These are phyloP conservation scores for Vultur gryphus DNA, from an alignment of 2,797 vertebrate species.

Conservation along the genomic window DNA sequence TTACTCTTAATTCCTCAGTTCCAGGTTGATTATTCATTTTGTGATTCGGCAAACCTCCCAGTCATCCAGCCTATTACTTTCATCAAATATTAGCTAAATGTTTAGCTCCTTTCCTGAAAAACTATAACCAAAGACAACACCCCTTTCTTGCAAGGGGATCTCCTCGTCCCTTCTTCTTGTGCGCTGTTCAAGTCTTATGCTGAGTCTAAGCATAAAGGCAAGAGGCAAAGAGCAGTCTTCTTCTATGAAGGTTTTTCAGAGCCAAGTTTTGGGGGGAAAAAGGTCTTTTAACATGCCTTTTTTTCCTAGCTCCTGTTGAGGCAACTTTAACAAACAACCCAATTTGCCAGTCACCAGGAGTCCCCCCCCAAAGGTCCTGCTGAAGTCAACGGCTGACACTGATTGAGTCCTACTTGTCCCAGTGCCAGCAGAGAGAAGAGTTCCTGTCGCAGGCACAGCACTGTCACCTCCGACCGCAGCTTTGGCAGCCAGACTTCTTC, in stretches of 20 bases:
- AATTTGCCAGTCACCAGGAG: background rate
- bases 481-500: background rate
- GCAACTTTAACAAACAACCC: background rate
- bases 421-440: background rate
- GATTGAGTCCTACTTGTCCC: conserved; percentile 3
- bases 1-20: background rate
- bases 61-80: background rate
- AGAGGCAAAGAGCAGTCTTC: background rate
- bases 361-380: background rate
- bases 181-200: background rate
- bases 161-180: background rate
- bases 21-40: conserved; percentile 5
- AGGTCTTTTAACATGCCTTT: background rate
- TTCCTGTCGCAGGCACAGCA: background rate
- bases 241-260: background rate
- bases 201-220: background rate
- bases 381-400: background rate
- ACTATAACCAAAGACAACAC: background rate
- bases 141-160: background rate
- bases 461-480: background rate
- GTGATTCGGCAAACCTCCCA: background rate
- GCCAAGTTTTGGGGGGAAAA: rapidly evolving
- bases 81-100: background rate
- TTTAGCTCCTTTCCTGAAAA: background rate
- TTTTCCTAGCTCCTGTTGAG: background rate